Conservation (phyloP, 2,113 vertebrate genomes). For the Meles meles region DNA sequence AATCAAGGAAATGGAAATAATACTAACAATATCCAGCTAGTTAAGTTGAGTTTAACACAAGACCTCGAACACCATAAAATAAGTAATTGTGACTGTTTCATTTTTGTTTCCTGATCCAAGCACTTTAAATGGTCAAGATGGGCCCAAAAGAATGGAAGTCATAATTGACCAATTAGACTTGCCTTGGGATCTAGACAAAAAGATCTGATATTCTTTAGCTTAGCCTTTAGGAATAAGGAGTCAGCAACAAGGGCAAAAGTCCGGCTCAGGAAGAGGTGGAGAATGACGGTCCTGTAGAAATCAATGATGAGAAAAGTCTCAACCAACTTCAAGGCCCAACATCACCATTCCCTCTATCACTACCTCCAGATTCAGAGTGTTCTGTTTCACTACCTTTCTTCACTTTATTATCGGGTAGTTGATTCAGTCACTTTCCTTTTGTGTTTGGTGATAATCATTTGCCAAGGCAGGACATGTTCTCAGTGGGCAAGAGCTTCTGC, state of each 20-base stretch:
- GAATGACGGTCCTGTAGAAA: neutral
- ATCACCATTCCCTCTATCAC: neutral
- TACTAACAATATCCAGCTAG: neutral
- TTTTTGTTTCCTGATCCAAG: neutral
- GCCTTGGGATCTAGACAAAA: neutral
- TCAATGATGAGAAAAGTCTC: neutral
- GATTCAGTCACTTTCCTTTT: neutral
- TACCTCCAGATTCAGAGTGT: too few species aligned
- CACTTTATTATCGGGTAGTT: neutral
- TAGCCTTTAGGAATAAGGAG: neutral
- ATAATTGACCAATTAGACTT: neutral
- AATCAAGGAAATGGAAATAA: neutral
- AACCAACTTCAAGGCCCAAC: neutral
- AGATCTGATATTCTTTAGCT: neutral
- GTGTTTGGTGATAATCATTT: neutral
- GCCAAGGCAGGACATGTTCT: neutral
- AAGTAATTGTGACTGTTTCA: neutral
- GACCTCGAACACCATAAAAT: neutral
- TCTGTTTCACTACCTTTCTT: neutral
- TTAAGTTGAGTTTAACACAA: neutral
- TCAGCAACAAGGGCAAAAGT: neutral
- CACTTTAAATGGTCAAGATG: neutral
- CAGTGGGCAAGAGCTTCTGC: neutral
- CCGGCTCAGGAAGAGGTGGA: neutral
- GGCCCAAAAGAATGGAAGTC: neutral